Percentiles rank a stretch among this genome's conserved stretches.
Evolutionary conservation across 1,140 invertebrate species (phyloP).

Genomic region (Lasioglossum baleicum): DNA sequence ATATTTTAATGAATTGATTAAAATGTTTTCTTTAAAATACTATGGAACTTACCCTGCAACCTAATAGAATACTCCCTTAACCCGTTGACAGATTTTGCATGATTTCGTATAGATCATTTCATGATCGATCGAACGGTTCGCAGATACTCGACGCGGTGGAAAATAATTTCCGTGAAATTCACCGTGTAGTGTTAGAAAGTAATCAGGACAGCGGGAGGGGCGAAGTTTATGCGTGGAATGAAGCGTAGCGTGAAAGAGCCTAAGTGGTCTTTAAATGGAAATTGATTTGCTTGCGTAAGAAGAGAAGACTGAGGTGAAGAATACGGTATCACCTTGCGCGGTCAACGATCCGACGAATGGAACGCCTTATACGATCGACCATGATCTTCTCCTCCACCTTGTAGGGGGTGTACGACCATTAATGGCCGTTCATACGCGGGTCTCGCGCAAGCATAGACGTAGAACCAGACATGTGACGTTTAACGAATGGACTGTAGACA

Average conservation of each 20-base stretch:
- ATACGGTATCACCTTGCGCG: slow-evolving; percentile 63
- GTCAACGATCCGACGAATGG: slow-evolving; percentile 68
- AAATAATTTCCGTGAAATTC: slow-evolving; percentile 40
- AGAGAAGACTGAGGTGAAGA: slow-evolving; percentile 51
- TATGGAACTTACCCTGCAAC: too few relatives aligned
- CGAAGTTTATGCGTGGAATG: not conserved
- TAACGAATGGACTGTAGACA: not conserved
- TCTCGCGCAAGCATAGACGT: slow-evolving; percentile 3
- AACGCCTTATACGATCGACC: slow-evolving; percentile 59
- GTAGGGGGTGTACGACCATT: slow-evolving; percentile 67
- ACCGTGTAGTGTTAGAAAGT: slow-evolving; percentile 20
- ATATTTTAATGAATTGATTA: too few relatives aligned
- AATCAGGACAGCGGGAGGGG: not conserved
- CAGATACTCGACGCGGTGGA: not conserved
- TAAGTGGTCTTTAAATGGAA: slow-evolving; percentile 51
- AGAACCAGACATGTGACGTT: not conserved
- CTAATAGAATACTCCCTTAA: too few relatives aligned
- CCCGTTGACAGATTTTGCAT: too few relatives aligned
- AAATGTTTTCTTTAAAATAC: too few relatives aligned
- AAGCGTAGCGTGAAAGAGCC: slow-evolving; percentile 4
- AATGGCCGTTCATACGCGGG: slow-evolving; percentile 55
- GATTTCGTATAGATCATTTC: not conserved
- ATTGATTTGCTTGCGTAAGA: slow-evolving; percentile 70
- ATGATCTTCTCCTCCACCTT: slow-evolving; percentile 65
- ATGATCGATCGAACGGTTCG: not conserved